phyloP scores from a whole-genome alignment of 1,140 invertebrate species.

The Whitmania pigra region DNA sequence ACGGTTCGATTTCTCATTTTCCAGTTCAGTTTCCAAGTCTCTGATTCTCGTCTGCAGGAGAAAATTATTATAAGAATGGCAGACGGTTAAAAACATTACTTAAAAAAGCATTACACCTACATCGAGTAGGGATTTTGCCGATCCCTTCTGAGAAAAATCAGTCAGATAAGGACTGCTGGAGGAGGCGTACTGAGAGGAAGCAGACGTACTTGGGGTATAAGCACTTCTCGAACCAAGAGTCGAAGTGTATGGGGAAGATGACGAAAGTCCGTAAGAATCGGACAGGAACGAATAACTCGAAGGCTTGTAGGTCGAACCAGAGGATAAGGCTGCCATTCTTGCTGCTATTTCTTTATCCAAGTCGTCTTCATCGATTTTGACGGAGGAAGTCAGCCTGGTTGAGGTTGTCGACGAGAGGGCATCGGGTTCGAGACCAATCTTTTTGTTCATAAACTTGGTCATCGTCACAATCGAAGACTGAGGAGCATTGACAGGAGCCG shows the following conservation, averaged over 20 bases:
- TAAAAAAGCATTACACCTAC: background rate
- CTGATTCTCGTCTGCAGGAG: background rate
- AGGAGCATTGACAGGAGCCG: background rate
- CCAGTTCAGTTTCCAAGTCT: slow-evolving; percentile 7
- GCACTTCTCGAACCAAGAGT: background rate
- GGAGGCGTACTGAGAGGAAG: background rate
- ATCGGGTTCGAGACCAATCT: background rate
- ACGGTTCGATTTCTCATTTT: background rate
- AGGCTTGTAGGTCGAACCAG: background rate
- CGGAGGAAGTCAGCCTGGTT: background rate
- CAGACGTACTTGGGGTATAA: background rate
- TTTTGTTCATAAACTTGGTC: slow-evolving; percentile 11
- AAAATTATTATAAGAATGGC: background rate
- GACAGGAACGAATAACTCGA: slow-evolving; percentile 3
- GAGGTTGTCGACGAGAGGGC: background rate
- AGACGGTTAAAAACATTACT: too few relatives aligned
- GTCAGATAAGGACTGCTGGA: background rate
- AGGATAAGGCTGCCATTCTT: slow-evolving; percentile 1
- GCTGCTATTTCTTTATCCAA: slow-evolving; percentile 5
- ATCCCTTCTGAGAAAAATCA: background rate
- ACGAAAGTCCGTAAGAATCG: background rate
- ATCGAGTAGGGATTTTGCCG: background rate
- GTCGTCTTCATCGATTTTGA: slow-evolving; percentile 7
- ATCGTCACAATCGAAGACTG: background rate
- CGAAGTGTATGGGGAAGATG: background rate